phyloP scores from a whole-genome alignment of 2,113 vertebrate genomes.

The Halcyon malimbica region DNA sequence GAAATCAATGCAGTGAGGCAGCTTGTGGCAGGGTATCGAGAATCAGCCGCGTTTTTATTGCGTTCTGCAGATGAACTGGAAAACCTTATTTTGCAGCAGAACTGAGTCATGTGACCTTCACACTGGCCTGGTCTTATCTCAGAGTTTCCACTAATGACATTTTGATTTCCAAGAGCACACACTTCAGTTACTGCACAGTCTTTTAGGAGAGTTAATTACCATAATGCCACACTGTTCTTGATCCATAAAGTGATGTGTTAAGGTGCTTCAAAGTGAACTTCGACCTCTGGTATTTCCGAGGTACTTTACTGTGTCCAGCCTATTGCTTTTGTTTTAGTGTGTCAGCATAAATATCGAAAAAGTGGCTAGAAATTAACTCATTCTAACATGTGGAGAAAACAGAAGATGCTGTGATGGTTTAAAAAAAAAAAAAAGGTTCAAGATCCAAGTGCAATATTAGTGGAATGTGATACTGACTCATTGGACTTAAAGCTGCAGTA shows the following conservation, averaged over 20 bases:
- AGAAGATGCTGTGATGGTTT: slow-evolving; percentile 75
- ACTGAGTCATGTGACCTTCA: slow-evolving; percentile 82
- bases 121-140: slow-evolving; percentile 70
- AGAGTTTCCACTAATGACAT: slow-evolving; percentile 82
- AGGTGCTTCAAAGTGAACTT: slow-evolving; percentile 79
- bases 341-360: slow-evolving; percentile 80
- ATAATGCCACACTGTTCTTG: slow-evolving; percentile 79
- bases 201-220: slow-evolving; percentile 78
- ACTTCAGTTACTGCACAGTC: slow-evolving; percentile 74
- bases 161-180: slow-evolving; percentile 79
- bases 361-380: slow-evolving; percentile 78
- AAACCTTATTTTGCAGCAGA: slow-evolving; percentile 99
- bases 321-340: slow-evolving; percentile 79
- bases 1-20: slow-evolving; percentile 97
- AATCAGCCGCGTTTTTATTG: slow-evolving; percentile 95
- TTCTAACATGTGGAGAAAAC: slow-evolving; percentile 78
- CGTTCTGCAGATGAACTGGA: slow-evolving; percentile 98
- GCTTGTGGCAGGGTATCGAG: slow-evolving; percentile 96
- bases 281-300: slow-evolving; percentile 73
- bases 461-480: slow-evolving; percentile 84
- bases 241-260: slow-evolving; percentile 77
- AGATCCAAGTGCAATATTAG: slow-evolving; percentile 87
- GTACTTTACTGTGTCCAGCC: slow-evolving; percentile 78
- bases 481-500: slow-evolving; percentile 81
- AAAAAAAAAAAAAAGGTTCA: slow-evolving; percentile 57